phyloP scores from a whole-genome alignment of 2,888 invertebrate genomes.

The Chydorus sphaericus region DNA sequence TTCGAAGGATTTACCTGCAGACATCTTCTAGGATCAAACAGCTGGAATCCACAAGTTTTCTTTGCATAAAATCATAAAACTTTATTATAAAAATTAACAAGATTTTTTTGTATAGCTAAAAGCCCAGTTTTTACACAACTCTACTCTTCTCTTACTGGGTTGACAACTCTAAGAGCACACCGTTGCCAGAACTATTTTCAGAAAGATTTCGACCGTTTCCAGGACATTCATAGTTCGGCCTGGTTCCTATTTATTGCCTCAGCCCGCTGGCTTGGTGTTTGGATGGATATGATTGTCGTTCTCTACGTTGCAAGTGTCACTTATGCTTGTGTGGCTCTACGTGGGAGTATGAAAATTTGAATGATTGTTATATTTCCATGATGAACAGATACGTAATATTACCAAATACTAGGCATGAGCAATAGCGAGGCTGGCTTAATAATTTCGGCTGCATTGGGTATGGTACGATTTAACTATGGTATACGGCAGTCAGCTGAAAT shows the following conservation, averaged over 20 bases:
- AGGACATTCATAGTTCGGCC: conserved; percentile 68
- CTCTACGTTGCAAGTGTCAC: conserved; percentile 74
- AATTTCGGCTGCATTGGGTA: conserved; percentile 24
- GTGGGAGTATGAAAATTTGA: conserved; percentile 27
- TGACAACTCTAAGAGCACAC: conserved; percentile 82
- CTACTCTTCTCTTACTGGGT: conserved; percentile 72
- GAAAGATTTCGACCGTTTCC: conserved; percentile 53
- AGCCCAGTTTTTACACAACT: conserved; percentile 93
- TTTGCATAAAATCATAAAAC: too few species aligned
- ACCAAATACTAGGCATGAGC: conserved; percentile 14
- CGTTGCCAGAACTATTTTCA: conserved; percentile 61
- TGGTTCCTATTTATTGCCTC: conserved; percentile 82
- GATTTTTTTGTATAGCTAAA: conserved; percentile 42
- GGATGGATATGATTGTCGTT: conserved; percentile 77
- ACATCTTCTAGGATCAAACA: conserved; percentile 34
- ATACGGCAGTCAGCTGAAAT: conserved; percentile 83
- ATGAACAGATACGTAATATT: not conserved
- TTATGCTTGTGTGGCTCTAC: conserved; percentile 61
- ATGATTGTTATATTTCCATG: not conserved
- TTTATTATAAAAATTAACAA: conserved; percentile 17
- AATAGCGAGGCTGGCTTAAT: conserved; percentile 25
- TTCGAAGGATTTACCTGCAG: conserved; percentile 31
- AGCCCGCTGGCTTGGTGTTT: conserved; percentile 84
- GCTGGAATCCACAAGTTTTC: conserved; percentile 34
- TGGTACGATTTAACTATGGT: conserved; percentile 54